Evolutionary conservation across 92 coral and sea anemone genomes (phyloP).

Genomic region (Umimayanthus kanabou): DNA sequence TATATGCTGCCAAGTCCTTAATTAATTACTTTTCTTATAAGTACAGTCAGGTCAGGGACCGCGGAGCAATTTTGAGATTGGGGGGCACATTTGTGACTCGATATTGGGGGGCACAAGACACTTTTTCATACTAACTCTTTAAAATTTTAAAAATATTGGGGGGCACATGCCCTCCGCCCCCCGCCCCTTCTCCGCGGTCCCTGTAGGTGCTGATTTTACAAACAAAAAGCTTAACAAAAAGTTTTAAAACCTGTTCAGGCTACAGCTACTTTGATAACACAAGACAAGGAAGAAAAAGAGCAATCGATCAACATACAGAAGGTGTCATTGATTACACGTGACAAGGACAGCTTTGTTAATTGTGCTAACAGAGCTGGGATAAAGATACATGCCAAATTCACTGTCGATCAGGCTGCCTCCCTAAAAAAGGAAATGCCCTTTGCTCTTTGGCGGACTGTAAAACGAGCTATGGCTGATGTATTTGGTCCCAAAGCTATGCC

Average conservation of each 20-base stretch:
- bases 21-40: not conserved
- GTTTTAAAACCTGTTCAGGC: too few relatives aligned
- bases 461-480: slow-evolving; percentile 8
- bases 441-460: slow-evolving; percentile 22
- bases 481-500: slow-evolving; percentile 7
- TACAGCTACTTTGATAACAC: not conserved
- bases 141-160: too few relatives aligned
- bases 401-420: slow-evolving; percentile 16
- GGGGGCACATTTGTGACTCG: too few relatives aligned
- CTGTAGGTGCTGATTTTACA: too few relatives aligned
- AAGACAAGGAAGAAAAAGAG: not conserved
- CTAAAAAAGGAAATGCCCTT: slow-evolving; percentile 30
- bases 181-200: too few relatives aligned
- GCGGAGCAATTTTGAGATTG: too few relatives aligned
- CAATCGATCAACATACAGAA: not conserved
- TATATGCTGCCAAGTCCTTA: too few relatives aligned
- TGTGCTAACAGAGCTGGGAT: slow-evolving; percentile 7
- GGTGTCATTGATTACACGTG: not conserved
- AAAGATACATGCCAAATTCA: slow-evolving; percentile 11
- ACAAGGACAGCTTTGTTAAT: not conserved
- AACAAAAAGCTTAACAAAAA: too few relatives aligned
- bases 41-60: too few relatives aligned
- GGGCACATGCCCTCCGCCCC: too few relatives aligned
- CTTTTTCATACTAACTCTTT: too few relatives aligned
- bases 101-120: too few relatives aligned